phyloP scores from a whole-genome alignment of 2,797 vertebrate genomes.

The Acanthopagrus latus region DNA sequence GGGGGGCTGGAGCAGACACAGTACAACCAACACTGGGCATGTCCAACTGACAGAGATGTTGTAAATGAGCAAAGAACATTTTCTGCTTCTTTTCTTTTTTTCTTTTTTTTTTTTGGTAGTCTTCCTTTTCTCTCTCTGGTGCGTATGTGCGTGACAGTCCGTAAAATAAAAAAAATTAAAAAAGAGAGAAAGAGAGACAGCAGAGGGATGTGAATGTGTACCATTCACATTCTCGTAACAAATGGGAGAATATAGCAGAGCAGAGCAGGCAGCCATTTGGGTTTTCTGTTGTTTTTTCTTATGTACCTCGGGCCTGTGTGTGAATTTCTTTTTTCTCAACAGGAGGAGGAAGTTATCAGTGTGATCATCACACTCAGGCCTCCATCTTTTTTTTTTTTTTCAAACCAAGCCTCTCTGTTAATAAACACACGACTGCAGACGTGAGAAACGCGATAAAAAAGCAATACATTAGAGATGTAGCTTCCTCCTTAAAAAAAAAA shows the following conservation, averaged over 20 bases:
- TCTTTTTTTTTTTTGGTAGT: background rate
- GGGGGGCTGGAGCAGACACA: slow-evolving; percentile 75
- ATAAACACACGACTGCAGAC: slow-evolving; percentile 10
- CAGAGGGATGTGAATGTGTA: slow-evolving; percentile 64
- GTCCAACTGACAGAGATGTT: slow-evolving; percentile 77
- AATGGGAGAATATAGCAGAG: slow-evolving; percentile 53
- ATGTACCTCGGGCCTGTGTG: slow-evolving; percentile 38
- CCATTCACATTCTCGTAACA: slow-evolving; percentile 56
- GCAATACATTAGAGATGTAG: slow-evolving; percentile 19
- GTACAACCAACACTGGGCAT: slow-evolving; percentile 74
- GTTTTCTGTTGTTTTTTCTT: slow-evolving; percentile 11
- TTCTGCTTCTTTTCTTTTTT: slow-evolving; percentile 51
- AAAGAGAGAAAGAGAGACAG: too few species aligned
- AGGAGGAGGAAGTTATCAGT: slow-evolving; percentile 32
- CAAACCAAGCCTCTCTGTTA: too few species aligned
- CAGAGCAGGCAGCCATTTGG: slow-evolving; percentile 70
- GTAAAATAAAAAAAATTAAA: too few species aligned
- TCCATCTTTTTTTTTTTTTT: too few species aligned
- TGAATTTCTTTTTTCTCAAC: slow-evolving; percentile 42
- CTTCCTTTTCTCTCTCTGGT: too few species aligned
- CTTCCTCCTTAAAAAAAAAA: background rate
- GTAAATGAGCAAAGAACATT: slow-evolving; percentile 74
- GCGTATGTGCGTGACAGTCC: slow-evolving; percentile 36
- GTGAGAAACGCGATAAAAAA: background rate
- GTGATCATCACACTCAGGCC: slow-evolving; percentile 18